phyloP scores from a whole-genome alignment of 2,113 vertebrate species.

The Silurus glanis region DNA sequence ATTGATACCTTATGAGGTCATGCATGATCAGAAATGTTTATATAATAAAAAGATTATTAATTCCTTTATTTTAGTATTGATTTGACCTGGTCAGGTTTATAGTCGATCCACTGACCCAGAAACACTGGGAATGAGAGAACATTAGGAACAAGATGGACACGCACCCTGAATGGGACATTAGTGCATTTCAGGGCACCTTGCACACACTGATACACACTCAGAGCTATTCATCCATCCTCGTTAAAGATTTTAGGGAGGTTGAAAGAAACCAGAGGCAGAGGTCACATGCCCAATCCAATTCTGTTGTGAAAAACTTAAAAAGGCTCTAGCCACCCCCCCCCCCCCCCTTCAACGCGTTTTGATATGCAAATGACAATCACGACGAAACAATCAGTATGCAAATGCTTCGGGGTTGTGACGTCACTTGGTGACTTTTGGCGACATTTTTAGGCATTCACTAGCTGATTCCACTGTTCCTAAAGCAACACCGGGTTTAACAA shows the following conservation, averaged over 20 bases:
- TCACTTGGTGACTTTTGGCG: not conserved
- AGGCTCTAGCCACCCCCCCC: too few species aligned
- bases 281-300: too few species aligned
- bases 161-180: not conserved
- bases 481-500: not conserved
- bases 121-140: too few species aligned
- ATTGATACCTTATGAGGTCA: not conserved
- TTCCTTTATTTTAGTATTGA: too few species aligned
- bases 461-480: not conserved
- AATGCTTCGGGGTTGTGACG: not conserved
- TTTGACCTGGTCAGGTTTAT: not conserved
- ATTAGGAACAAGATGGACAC: not conserved
- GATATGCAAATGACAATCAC: not conserved
- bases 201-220: not conserved
- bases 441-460: not conserved
- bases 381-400: not conserved
- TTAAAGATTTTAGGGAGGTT: not conserved
- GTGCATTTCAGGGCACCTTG: not conserved
- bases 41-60: not conserved
- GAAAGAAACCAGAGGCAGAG: not conserved
- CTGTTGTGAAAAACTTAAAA: too few species aligned
- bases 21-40: not conserved
- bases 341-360: not conserved
- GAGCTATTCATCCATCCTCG: not conserved
- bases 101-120: not conserved